Base-by-base conservation (phyloP, 2,888 invertebrate genomes). In the Bombyx huttoni region DNA sequence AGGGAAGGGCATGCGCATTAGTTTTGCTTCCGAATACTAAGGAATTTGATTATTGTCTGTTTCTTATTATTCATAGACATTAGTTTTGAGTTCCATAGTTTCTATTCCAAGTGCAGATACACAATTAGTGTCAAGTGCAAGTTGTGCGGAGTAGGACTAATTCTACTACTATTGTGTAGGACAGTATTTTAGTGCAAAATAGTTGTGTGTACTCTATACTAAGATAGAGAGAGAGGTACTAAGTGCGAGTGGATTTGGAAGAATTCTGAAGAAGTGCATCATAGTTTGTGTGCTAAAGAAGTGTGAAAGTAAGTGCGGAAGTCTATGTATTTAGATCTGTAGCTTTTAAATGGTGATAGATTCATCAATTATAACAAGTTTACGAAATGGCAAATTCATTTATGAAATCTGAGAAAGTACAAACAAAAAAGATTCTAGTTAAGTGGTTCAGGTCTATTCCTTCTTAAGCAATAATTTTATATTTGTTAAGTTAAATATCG, bases 221-320 rank as follows among this genome's bases (percentile, higher is more conserved):
- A 86, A 64, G 76, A 78, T 78, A 84, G 83, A 85, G 78, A 79
- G 78, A 79, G 56, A 82, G 75, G 63, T 69, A 70, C 81, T 83
- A 83, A 70, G 68, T 77, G 75, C 65, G 54, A 24, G 70, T 75
- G 68, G 70, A 72, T 78, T 55, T 62, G 66, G 68, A 77, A 78
- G 65, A 75, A 75, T 81, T 78, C 80, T 70, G 73, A 78, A 83
- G 80, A 75, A 73, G 79, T 83, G 82, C 85, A 81, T 75, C 68
- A 77, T 78, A 83, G 78, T 70, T 76, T 63, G 82, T 86, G 86
- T 84, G 73, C 86, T 82, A 83, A 62, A 76, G 76, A 78, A 79
- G 81, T 85, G 84, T 84, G 65, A 68, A 78, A 79, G 81, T 82
- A 57, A 60, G 88, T 87, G 87, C 86, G 83, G 63, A 75, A 67